Base-by-base conservation (phyloP, 1,140 invertebrate genomes). In the Apis laboriosa region DNA sequence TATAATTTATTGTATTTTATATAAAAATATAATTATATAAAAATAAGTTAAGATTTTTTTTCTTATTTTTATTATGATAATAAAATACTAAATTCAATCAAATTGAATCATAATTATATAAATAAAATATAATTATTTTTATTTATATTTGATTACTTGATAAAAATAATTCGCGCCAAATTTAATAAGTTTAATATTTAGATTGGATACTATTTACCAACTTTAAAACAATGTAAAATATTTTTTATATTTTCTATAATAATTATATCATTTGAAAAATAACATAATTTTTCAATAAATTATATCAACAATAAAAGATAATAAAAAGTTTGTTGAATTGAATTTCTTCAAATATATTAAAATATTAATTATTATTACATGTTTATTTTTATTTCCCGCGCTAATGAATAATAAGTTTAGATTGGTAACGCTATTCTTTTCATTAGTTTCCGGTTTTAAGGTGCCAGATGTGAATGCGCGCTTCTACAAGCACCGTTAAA, bases 391-490 rank as follows among this genome's bases (percentile, higher is more conserved):
- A n/a, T 53, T 82, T 82, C 80, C 80, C 80, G 80, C 80, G 73
- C 77, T 82, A 43, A 77, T 67, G 34, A 77, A 68, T 43, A 53
- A 28, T 4, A 12, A 15, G 43, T 28, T 70, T n/a, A 55, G 13
- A 79, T 84, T 84, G 83, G 83, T 12, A 64, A 11, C 15, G 15
- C 17, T 43, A 12, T 56, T 68, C 55, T 49, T 71, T 53, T 58
- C 28, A 49, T 51, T 75, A 53, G 68, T 43, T 85, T 86, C 85
- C 85, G 85, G 85, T 55, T 34, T 66, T n/a, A 17, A 11, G 67
- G 51, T 84, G 76, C 80, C 82, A 88, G 86, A 84, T 88, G 88
- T 88, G 88, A 86, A 83, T 86, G 84, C 81, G 87, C 88, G 88
- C 87, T 86, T 87, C 82, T 71, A 89, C 86, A 70, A 73, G 63